A percentile compares a stretch with the other conserved stretches of the same genome.
Conservation (phyloP, 2,888 invertebrate species). For the Drosophila putrida region DNA sequence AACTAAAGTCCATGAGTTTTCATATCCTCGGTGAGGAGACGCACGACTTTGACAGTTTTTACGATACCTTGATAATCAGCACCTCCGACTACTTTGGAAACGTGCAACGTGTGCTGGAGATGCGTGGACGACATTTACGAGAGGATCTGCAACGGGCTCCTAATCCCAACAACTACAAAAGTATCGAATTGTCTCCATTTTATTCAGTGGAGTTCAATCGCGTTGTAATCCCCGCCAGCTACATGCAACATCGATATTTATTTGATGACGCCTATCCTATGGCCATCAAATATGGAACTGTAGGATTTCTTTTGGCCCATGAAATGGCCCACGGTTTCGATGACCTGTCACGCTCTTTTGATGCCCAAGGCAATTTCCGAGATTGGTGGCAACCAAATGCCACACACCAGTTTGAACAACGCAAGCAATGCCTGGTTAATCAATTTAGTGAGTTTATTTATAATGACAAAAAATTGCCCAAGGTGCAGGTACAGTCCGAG, state of each 20-base stretch:
- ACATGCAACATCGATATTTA: constrained; percentile 79
- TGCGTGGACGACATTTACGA: constrained; percentile 62
- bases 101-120: constrained; percentile 63
- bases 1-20: constrained; percentile 73
- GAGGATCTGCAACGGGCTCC: constrained; percentile 58
- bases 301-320: constrained; percentile 81
- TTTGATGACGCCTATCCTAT: constrained; percentile 80
- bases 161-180: constrained; percentile 47
- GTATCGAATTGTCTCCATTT: constrained; percentile 62
- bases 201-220: constrained; percentile 72
- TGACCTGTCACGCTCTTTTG: constrained; percentile 72
- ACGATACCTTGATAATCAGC: constrained; percentile 63
- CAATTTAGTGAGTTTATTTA: constrained; percentile 70
- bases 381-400: constrained; percentile 80
- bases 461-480: constrained; percentile 51
- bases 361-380: constrained; percentile 73
- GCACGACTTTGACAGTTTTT: constrained; percentile 68
- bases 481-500: constrained; percentile 63
- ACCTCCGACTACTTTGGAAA: constrained; percentile 77
- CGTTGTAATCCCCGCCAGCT: constrained; percentile 72
- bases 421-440: constrained; percentile 74
- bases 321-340: constrained; percentile 83
- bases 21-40: constrained; percentile 63
- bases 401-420: constrained; percentile 64
- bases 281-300: constrained; percentile 77